phyloP scores from a whole-genome alignment of 2,888 invertebrate species.

The Brachyptera risi region DNA sequence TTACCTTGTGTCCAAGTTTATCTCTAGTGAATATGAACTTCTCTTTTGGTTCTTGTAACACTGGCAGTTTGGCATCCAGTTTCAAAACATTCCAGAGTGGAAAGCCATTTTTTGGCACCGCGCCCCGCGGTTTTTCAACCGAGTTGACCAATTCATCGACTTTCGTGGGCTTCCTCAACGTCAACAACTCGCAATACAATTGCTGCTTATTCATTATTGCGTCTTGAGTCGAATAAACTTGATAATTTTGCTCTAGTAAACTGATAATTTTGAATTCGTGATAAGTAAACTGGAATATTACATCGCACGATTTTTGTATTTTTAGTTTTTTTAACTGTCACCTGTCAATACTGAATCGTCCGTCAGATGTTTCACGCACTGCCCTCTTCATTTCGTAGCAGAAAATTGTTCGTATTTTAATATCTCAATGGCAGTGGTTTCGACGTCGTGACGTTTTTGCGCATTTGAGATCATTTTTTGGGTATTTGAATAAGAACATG shows the following conservation, averaged over 20 bases:
- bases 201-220: neutral
- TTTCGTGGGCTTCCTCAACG: neutral
- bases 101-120: constrained; percentile 51
- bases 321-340: too few relatives aligned
- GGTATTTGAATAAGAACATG: too few relatives aligned
- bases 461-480: too few relatives aligned
- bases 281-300: too few relatives aligned
- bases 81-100: constrained; percentile 53
- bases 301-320: too few relatives aligned
- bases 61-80: constrained; percentile 52
- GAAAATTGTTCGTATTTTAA: too few relatives aligned
- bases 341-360: too few relatives aligned
- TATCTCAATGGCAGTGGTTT: too few relatives aligned
- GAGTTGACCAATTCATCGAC: constrained; percentile 44
- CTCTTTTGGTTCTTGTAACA: constrained; percentile 51
- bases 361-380: too few relatives aligned
- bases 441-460: too few relatives aligned
- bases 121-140: constrained; percentile 47
- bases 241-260: neutral
- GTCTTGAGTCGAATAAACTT: neutral
- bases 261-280: neutral
- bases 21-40: constrained; percentile 52
- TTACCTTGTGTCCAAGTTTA: constrained; percentile 46
- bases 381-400: too few relatives aligned
- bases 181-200: constrained; percentile 8